These are phyloP conservation scores for Chrosomus eos DNA, from an alignment of 2,797 vertebrate species.

Conservation along the genomic window DNA sequence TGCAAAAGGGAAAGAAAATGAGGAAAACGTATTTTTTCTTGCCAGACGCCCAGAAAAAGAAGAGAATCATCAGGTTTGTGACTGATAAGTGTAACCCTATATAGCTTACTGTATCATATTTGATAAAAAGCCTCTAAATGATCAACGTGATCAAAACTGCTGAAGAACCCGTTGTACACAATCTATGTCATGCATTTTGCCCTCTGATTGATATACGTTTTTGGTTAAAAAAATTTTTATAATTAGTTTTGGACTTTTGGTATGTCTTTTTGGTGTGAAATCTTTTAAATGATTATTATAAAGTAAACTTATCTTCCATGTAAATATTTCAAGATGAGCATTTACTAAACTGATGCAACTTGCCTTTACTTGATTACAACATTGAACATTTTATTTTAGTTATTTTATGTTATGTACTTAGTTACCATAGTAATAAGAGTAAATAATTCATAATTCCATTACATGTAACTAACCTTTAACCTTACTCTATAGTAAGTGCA, in stretches of 20 bases:
- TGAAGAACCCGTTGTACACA: neutral
- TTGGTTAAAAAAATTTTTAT: too few relatives aligned
- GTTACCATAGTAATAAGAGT: too few relatives aligned
- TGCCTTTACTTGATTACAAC: neutral
- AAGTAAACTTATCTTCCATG: neutral
- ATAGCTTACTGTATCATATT: neutral
- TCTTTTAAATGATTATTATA: neutral
- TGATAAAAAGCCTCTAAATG: neutral
- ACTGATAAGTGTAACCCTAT: neutral
- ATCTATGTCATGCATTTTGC: neutral
- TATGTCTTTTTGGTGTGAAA: neutral
- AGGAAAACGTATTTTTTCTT: constrained; percentile 78
- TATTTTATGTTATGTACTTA: too few relatives aligned
- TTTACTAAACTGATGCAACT: neutral
- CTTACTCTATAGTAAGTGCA: too few relatives aligned
- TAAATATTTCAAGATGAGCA: neutral
- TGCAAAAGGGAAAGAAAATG: constrained; percentile 79
- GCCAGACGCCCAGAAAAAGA: constrained; percentile 77
- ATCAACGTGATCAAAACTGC: neutral
- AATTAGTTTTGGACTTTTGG: too few relatives aligned
- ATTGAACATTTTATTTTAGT: too few relatives aligned
- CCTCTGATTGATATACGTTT: neutral
- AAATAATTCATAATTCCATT: too few relatives aligned
- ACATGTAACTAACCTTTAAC: too few relatives aligned
- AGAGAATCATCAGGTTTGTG: constrained; percentile 62